Percentiles rank a stretch among this genome's conserved stretches.
Conservation (phyloP, 1,140 invertebrate species). For the Paraescarpia echinospica region DNA sequence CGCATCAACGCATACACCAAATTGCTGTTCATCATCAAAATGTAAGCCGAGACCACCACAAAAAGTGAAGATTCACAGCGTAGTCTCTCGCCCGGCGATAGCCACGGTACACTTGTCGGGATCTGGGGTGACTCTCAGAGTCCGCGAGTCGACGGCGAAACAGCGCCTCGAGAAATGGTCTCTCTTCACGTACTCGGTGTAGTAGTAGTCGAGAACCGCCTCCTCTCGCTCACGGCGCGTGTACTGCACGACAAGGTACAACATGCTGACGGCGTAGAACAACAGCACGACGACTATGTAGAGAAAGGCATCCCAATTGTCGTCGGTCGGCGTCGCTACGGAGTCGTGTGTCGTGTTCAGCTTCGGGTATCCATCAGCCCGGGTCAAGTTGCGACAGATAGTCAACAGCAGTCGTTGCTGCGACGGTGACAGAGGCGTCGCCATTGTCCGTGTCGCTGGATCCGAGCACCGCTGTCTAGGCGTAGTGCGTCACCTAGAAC, state of each 20-base stretch:
- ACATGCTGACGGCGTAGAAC: conserved; percentile 56
- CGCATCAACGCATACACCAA: no score
- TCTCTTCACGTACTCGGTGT: conserved; percentile 48
- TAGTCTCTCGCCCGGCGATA: not conserved
- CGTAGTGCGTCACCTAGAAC: not conserved
- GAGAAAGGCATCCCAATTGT: conserved; percentile 42
- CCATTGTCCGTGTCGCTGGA: not conserved
- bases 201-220: conserved; percentile 48
- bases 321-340: conserved; percentile 23
- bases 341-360: not conserved
- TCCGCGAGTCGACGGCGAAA: not conserved
- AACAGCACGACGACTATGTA: conserved; percentile 57
- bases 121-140: not conserved
- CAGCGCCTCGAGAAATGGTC: conserved; percentile 38
- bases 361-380: not conserved
- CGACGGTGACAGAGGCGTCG: not conserved
- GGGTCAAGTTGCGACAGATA: not conserved
- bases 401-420: not conserved
- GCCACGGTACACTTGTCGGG: not conserved
- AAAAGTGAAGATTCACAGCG: not conserved
- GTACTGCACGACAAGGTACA: conserved; percentile 58
- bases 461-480: not conserved
- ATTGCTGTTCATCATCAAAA: no score
- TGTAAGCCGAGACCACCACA: no score
- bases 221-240: conserved; percentile 50